Percentiles rank a stretch among this genome's conserved stretches.
Evolutionary conservation across 1,140 invertebrate species (phyloP).

Genomic region (Metaphire vulgaris): DNA sequence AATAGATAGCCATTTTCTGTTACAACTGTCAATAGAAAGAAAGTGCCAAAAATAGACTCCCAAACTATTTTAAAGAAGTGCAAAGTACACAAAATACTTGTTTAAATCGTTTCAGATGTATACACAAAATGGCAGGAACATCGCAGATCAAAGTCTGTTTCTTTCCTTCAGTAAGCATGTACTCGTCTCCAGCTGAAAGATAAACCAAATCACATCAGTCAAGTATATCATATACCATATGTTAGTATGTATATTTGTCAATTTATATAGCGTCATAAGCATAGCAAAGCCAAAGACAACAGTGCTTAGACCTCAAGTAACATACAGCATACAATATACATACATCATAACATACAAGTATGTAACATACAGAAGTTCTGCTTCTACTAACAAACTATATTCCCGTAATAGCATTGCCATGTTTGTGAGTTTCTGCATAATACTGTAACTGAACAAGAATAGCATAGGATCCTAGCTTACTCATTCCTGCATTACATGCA

Average conservation of each 20-base stretch:
- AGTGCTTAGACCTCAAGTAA: neutral
- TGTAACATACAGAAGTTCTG: neutral
- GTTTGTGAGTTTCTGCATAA: neutral
- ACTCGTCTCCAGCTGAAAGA: neutral
- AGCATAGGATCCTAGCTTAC: neutral
- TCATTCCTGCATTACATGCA: neutral
- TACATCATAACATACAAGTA: neutral
- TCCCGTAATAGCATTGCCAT: neutral
- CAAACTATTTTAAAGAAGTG: too few species aligned
- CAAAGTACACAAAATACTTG: too few species aligned
- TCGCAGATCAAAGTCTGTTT: neutral
- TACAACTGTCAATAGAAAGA: too few species aligned
- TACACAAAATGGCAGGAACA: neutral
- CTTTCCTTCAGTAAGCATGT: neutral
- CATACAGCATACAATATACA: neutral
- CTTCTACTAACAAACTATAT: neutral
- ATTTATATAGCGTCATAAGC: too few species aligned
- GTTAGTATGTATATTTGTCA: neutral
- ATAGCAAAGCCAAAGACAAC: neutral
- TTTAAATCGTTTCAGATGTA: neutral
- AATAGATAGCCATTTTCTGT: too few species aligned
- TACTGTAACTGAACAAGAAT: neutral
- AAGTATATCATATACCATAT: neutral
- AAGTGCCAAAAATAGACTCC: too few species aligned
- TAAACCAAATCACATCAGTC: neutral